Base-by-base conservation (phyloP, 2,797 vertebrate genomes). In the Crax fasciolata region DNA sequence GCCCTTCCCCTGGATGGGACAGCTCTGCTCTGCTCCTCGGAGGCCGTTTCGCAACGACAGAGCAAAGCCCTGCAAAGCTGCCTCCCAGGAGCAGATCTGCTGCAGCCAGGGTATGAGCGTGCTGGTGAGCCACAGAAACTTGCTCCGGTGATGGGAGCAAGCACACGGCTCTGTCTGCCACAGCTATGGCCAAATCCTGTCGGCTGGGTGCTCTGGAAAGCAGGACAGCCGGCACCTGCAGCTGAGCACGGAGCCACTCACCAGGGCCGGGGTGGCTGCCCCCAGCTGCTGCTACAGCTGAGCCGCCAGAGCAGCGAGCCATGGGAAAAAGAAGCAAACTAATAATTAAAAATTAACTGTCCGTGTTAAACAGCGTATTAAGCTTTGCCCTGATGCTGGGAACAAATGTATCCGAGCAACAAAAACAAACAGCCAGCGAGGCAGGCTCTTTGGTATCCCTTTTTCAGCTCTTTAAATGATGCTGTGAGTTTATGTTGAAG, bases 201-300 rank as follows among this genome's bases (percentile, higher is more conserved):
- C 0, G 0, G 28, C 1, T 8, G 1, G 0, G 52, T 30, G 44
- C 68, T 20, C 62, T 81, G 73, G 62, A 74, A 90, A 94, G 88
- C 80, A 90, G 92, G 92, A 38, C 92, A 94, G 83, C 66, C 43
- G 12, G 61, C 1, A 71, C 87, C 89, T 63, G 92, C 81, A 96
- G 95, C 94, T 71, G 72, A 92, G 75, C 68, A 28, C 10, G 65
- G 91, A 92, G 84, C 89, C 68, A 38, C 77, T 87, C 59, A 75
- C 66, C 2, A 1, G 59, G 30, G 67, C 74, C 38, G 57, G 65
- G 44, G 75, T 1, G 17, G 28, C 52, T 59, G 28, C 76, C 55
- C 54, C 71, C 86, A 28, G 1, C 38, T 43, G 55, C 74, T 41
- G 57, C 63, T 71, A 74, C 67, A 55, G 61, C 75, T 74, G 43